Evolutionary conservation across 2,888 invertebrate species (phyloP).

Genomic region (Drosophila silvestris): DNA sequence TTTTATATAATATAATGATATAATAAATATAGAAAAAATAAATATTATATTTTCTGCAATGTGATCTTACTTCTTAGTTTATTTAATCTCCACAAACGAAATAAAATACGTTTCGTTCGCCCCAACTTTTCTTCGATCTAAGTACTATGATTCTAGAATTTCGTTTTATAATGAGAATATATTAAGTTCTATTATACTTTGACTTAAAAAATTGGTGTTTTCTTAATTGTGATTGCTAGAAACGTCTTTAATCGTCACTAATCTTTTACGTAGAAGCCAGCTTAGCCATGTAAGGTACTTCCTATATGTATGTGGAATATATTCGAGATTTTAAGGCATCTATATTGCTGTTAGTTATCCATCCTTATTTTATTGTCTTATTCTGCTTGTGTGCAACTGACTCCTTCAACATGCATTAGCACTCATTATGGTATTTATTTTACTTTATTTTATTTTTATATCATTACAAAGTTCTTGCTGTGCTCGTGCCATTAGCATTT

Average conservation of each 20-base stretch:
- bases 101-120: not conserved
- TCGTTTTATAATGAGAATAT: not conserved
- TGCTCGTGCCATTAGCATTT: conserved; percentile 26
- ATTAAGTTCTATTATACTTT: not conserved
- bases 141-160: not conserved
- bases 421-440: conserved; percentile 41
- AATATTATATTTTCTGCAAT: not conserved
- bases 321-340: conserved; percentile 9
- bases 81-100: no score
- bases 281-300: not conserved
- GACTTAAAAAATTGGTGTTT: not conserved
- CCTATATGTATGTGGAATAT: conserved; percentile 4
- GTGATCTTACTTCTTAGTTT: not conserved
- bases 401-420: conserved; percentile 45
- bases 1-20: not conserved
- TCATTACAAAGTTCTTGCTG: conserved; percentile 21
- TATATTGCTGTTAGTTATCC: conserved; percentile 6
- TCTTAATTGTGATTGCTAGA: not conserved
- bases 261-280: not conserved
- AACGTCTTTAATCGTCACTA: not conserved
- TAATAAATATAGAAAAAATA: not conserved
- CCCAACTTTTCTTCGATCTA: not conserved
- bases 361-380: not conserved
- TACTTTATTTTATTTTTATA: conserved; percentile 27
- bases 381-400: not conserved